These are phyloP conservation scores for Micropterix aruncella DNA, from an alignment of 2,888 invertebrate genomes.

Conservation along the genomic window DNA sequence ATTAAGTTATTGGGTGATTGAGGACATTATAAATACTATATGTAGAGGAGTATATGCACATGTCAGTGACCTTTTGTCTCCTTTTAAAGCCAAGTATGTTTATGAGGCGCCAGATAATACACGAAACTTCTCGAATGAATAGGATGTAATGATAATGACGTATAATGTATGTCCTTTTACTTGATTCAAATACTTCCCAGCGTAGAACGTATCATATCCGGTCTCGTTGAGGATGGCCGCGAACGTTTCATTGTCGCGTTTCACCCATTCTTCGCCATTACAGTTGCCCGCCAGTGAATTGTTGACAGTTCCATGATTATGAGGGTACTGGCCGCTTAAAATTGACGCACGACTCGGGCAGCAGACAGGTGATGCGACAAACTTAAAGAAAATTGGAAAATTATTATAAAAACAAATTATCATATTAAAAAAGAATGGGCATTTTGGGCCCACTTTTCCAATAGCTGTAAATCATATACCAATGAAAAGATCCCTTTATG, in stretches of 20 bases:
- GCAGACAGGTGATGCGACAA: constrained; percentile 73
- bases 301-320: constrained; percentile 67
- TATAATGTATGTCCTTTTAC: too few relatives aligned
- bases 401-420: constrained; percentile 3
- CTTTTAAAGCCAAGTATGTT: too few relatives aligned
- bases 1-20: too few relatives aligned
- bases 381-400: constrained; percentile 42
- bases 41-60: too few relatives aligned
- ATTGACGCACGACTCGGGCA: constrained; percentile 84
- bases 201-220: constrained; percentile 74
- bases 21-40: too few relatives aligned
- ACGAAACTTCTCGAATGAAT: too few relatives aligned
- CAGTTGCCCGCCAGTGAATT: constrained; percentile 72
- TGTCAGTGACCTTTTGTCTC: too few relatives aligned
- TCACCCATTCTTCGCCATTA: constrained; percentile 49
- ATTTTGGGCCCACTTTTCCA: too few relatives aligned
- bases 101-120: too few relatives aligned
- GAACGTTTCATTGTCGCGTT: constrained; percentile 51
- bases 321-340: constrained; percentile 70
- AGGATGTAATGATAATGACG: too few relatives aligned
- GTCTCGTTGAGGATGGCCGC: constrained; percentile 49
- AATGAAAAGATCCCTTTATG: too few relatives aligned
- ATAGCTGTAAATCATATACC: too few relatives aligned
- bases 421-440: background rate
- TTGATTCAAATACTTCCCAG: constrained; percentile 88